phyloP scores from a whole-genome alignment of 2,888 invertebrate species.

The Drosophila cognata region DNA sequence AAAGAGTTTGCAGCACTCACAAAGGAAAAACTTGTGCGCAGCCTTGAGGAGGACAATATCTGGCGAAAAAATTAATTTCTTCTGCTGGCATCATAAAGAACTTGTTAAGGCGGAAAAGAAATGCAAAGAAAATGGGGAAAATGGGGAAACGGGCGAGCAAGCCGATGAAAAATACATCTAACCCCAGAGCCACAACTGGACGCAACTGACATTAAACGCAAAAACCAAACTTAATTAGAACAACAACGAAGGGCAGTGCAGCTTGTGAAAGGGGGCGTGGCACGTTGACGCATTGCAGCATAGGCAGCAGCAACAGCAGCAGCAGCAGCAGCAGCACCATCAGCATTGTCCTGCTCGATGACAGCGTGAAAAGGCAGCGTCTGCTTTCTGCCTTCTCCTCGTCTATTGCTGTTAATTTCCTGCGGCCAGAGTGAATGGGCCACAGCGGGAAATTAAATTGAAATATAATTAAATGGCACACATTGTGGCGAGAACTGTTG shows the following conservation, averaged over 20 bases:
- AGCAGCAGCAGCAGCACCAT: not conserved
- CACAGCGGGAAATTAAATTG: constrained; percentile 36
- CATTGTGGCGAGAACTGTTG: constrained; percentile 35
- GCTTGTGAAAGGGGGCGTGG: constrained; percentile 26
- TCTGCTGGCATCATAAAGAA: constrained; percentile 15
- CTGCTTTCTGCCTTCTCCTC: constrained; percentile 4
- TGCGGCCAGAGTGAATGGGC: constrained; percentile 13
- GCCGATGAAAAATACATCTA: constrained; percentile 2
- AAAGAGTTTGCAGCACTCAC: constrained; percentile 19
- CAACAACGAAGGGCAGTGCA: constrained; percentile 37
- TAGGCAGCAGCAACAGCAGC: not conserved
- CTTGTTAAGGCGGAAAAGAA: constrained; percentile 25
- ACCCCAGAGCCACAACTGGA: not conserved
- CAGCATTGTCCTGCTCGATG: not conserved
- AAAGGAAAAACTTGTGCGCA: constrained; percentile 7
- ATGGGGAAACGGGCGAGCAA: not conserved
- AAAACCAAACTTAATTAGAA: constrained; percentile 56
- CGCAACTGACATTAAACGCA: constrained; percentile 35
- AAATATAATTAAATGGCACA: constrained; percentile 52
- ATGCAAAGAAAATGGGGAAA: constrained; percentile 23
- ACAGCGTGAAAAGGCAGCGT: constrained; percentile 46
- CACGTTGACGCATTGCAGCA: constrained; percentile 44
- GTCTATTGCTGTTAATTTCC: constrained; percentile 36
- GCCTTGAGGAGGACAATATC: constrained; percentile 1
- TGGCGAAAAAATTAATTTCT: constrained; percentile 24